Evolutionary conservation across 2,113 vertebrate genomes (phyloP).

Genomic region (Pimephales promelas): DNA sequence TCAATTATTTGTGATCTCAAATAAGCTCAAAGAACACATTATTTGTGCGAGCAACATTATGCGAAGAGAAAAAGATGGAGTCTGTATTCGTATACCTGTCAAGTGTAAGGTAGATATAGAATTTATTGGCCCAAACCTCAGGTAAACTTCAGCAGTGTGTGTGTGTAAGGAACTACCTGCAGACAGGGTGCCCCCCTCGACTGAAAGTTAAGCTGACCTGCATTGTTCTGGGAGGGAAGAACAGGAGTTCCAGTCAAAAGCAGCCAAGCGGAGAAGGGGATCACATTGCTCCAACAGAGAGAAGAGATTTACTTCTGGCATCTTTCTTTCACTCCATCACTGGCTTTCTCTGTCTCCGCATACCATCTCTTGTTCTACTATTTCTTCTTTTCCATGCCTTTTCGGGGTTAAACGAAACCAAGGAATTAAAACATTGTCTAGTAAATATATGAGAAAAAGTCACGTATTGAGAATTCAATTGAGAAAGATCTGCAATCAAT

Average conservation of each 20-base stretch:
- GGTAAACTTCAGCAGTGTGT: conserved; percentile 14
- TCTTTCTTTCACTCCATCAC: conserved; percentile 43
- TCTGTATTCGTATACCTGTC: background rate
- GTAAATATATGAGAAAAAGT: background rate
- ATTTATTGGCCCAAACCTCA: conserved; percentile 11
- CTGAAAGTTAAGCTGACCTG: conserved; percentile 86
- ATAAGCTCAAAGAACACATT: background rate
- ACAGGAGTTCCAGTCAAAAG: conserved; percentile 74
- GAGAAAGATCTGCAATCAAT: background rate
- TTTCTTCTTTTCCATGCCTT: background rate
- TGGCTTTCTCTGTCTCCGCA: background rate
- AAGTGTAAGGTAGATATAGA: background rate
- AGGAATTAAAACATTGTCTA: background rate
- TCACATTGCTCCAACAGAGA: conserved; percentile 74
- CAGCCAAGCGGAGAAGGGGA: conserved; percentile 69
- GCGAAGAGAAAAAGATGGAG: background rate
- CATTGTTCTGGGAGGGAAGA: conserved; percentile 82
- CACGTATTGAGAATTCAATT: background rate
- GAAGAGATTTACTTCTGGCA: conserved; percentile 67
- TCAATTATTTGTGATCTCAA: conserved; percentile 2
- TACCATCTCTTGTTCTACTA: background rate
- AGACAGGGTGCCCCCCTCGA: conserved; percentile 83
- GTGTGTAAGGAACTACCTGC: conserved; percentile 67
- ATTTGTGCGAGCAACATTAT: background rate
- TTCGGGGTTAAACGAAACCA: background rate